phyloP scores from a whole-genome alignment of 2,113 vertebrate species.

The Myotis lucifugus region DNA sequence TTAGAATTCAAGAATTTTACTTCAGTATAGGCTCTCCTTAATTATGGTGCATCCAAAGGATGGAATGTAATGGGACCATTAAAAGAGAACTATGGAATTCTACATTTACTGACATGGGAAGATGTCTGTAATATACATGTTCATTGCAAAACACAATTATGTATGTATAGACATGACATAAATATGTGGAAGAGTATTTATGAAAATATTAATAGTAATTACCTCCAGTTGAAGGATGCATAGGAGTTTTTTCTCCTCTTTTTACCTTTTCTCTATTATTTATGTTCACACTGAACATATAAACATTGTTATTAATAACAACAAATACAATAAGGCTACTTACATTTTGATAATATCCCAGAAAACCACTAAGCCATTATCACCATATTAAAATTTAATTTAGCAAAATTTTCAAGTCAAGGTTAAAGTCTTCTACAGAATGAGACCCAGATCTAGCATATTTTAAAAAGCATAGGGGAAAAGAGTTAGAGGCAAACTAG shows the following conservation, averaged over 20 bases:
- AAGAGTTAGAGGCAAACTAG: not conserved
- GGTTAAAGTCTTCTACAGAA: constrained; percentile 1
- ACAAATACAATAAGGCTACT: constrained; percentile 17
- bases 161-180: not conserved
- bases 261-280: constrained; percentile 41
- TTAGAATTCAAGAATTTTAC: constrained; percentile 26
- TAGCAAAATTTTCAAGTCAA: constrained; percentile 60
- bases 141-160: not conserved
- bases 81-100: constrained; percentile 7
- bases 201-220: constrained; percentile 41
- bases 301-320: not conserved
- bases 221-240: not conserved
- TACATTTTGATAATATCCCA: constrained; percentile 36
- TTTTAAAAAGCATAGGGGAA: not conserved
- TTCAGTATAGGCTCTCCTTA: not conserved
- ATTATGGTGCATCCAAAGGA: not conserved
- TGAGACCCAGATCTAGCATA: not conserved
- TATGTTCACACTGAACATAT: not conserved
- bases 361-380: constrained; percentile 44
- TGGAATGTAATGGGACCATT: not conserved
- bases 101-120: not conserved
- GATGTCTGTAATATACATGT: not conserved
- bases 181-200: not conserved
- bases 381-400: constrained; percentile 57
- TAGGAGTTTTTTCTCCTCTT: not conserved